Base-by-base conservation (phyloP, 2,888 invertebrate genomes). In the Disparrhopalites patrizii region DNA sequence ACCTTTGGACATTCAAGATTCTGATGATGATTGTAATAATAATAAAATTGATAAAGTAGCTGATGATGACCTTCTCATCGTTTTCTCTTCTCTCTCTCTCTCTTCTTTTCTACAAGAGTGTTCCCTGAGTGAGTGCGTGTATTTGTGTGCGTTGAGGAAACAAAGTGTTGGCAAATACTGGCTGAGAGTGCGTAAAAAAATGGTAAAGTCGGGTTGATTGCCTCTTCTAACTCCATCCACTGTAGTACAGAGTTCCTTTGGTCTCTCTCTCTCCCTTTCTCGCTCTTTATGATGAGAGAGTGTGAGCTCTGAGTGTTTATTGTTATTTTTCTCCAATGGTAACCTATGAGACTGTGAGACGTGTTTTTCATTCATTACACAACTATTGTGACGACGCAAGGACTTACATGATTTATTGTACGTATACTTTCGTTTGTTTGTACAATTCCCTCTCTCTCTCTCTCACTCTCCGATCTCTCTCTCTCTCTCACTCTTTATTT, bases 291-390 rank as follows among this genome's bases (percentile, higher is more conserved):
- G 40, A 4, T 7, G 23, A 13, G 23, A n/a, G 43, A 43, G 7
- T 43, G 43, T 43, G 47, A 47, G 47, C 8, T 4, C 30, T 27
- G 43, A 60, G 60, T 60, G 60, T 60, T 50, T 60, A 61, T 61
- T 61, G 61, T 61, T 61, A 61, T 61, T 61, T 61, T 47, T 28
- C 61, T 61, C 36, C 20, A 43, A 58, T 47, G 47, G 47, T 60
- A 30, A 40, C 47, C 31, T 60, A 47, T 60, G 50, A 50, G 50
- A 61, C 61, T 50, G 51, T 31, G n/a, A n/a, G n/a, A 33, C 31
- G 33, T 33, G 40, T 66, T 65, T 66, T 66, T 62, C 56, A 66
- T 66, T 66, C 66, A 66, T 66, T 66, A 66, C 38, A 62, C 38
- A 50, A 61, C 66, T 50, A 66, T 66, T 66, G 66, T 66, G 66